A percentile compares a stretch with the other conserved stretches of the same genome.
Conservation (phyloP, 2,888 invertebrate species). For the Troides helena region DNA sequence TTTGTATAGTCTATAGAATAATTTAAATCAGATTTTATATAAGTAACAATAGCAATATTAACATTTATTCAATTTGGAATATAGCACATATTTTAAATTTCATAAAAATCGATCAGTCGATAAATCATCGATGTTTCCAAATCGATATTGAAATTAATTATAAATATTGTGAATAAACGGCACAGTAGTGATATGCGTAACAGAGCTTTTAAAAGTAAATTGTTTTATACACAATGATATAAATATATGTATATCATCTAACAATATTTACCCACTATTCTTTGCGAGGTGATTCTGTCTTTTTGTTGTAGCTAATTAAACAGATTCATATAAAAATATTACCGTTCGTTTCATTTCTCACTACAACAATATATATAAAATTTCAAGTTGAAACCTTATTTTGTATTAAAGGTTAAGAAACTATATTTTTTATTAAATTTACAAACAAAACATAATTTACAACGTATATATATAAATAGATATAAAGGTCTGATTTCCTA, state of each 20-base stretch:
- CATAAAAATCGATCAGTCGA: not conserved
- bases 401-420: too few species aligned
- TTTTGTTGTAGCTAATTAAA: constrained; percentile 77
- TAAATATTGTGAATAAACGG: constrained; percentile 69
- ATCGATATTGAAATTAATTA: constrained; percentile 57
- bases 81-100: not conserved
- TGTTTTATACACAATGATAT: constrained; percentile 74
- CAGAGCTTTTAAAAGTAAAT: constrained; percentile 73
- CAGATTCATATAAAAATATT: constrained; percentile 60
- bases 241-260: constrained; percentile 46
- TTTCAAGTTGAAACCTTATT: not conserved
- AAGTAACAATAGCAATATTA: not conserved
- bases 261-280: constrained; percentile 57
- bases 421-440: too few species aligned
- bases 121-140: constrained; percentile 43
- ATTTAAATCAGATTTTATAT: not conserved
- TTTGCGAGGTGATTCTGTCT: constrained; percentile 51
- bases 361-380: not conserved
- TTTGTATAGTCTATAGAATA: not conserved
- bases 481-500: too few species aligned
- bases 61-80: not conserved
- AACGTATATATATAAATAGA: too few species aligned
- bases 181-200: constrained; percentile 79
- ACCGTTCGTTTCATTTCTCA: constrained; percentile 32
- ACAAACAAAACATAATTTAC: too few species aligned